Conservation (phyloP, 2,113 vertebrate species). For the Arenaria interpres region DNA sequence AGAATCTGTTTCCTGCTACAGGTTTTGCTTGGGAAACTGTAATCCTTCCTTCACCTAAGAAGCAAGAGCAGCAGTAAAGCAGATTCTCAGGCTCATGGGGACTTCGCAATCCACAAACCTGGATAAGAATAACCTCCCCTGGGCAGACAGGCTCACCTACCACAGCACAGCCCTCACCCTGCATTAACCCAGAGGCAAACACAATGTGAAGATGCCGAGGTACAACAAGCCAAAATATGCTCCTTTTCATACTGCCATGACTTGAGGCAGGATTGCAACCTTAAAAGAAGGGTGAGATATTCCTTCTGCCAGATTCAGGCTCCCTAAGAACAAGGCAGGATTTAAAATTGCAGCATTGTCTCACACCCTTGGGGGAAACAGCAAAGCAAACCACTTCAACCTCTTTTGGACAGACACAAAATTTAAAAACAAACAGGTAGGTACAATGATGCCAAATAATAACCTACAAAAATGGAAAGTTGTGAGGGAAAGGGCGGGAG, state of each 20-base stretch:
- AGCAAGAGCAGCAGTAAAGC: neutral
- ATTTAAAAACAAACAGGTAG: neutral
- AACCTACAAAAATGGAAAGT: neutral
- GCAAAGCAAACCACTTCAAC: neutral
- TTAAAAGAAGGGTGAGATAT: neutral
- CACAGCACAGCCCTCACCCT: accelerated
- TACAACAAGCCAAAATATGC: neutral
- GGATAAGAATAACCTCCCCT: neutral
- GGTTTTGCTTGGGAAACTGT: neutral
- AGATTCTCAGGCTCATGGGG: neutral
- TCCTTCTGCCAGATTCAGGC: neutral
- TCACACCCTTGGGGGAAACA: neutral
- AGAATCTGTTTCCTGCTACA: neutral
- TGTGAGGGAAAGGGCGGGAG: neutral
- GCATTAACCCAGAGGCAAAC: accelerated
- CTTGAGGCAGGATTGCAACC: neutral
- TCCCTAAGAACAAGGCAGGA: neutral
- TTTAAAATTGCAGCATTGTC: neutral
- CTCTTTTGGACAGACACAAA: neutral
- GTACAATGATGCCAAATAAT: neutral
- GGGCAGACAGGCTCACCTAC: neutral
- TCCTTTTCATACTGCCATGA: neutral
- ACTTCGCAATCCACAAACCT: neutral
- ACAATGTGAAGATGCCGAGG: accelerated
- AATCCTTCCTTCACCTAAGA: neutral